Conservation (phyloP, 2,113 vertebrate species). For the Arenaria interpres region DNA sequence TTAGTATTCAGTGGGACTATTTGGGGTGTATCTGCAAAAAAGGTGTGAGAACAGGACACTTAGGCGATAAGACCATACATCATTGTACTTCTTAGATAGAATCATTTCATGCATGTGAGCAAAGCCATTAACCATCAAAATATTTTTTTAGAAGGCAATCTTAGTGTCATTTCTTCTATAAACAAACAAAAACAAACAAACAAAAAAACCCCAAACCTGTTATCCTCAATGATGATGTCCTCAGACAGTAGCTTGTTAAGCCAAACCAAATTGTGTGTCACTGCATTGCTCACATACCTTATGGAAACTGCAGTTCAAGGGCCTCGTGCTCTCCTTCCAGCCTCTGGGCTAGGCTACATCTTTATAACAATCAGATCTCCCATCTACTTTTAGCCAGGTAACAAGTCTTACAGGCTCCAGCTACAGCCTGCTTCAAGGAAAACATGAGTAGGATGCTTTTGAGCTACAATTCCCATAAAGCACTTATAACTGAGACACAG, state of each 20-base stretch:
- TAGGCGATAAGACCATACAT: background rate
- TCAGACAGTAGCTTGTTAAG: background rate
- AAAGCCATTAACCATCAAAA: background rate
- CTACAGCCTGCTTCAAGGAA: background rate
- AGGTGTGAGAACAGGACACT: background rate
- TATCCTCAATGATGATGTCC: background rate
- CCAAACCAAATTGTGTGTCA: background rate
- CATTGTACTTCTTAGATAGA: background rate
- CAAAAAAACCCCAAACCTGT: background rate
- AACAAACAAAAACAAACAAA: background rate
- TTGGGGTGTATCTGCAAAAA: background rate
- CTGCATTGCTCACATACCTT: background rate
- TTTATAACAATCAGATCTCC: background rate
- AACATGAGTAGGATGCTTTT: background rate
- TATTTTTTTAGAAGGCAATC: background rate
- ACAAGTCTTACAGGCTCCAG: background rate
- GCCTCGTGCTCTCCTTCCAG: rapidly evolving
- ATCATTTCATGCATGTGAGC: background rate
- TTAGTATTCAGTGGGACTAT: background rate
- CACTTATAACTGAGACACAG: background rate
- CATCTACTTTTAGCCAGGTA: background rate
- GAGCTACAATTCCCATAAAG: background rate
- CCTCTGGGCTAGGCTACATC: background rate
- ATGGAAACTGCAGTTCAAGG: background rate
- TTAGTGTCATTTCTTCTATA: background rate